Conservation (phyloP, 2,797 vertebrate genomes). For the Rhincodon typus region DNA sequence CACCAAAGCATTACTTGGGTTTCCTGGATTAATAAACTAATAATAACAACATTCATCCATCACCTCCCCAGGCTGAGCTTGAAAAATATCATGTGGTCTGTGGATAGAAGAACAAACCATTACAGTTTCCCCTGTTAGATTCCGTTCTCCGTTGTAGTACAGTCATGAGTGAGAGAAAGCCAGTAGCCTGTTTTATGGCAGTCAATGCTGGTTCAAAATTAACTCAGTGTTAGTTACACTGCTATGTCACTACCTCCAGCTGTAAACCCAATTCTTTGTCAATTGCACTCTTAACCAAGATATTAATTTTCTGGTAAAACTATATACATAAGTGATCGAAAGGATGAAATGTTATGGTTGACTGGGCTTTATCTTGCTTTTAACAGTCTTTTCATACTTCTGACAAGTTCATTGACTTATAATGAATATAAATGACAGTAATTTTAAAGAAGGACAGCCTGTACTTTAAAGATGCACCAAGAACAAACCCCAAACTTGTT, state of each 20-base stretch:
- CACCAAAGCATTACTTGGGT: too few species aligned
- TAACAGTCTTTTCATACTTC: not conserved
- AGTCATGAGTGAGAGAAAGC: not conserved
- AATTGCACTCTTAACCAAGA: not conserved
- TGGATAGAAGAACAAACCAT: not conserved
- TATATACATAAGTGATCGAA: not conserved
- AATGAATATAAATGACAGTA: not conserved
- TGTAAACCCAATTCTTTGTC: not conserved
- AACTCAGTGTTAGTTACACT: not conserved
- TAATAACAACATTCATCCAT: too few species aligned
- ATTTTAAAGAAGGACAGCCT: not conserved
- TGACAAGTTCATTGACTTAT: not conserved
- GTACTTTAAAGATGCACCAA: not conserved
- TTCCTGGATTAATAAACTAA: too few species aligned
- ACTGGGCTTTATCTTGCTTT: not conserved
- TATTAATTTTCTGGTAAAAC: not conserved
- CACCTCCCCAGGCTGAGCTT: not conserved
- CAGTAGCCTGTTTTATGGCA: not conserved
- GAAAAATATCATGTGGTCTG: too few species aligned
- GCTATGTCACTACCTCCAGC: not conserved
- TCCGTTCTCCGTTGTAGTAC: too few species aligned
- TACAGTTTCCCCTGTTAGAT: not conserved
- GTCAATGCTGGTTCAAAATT: not conserved
- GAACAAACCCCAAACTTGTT: not conserved
- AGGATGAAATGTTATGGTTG: not conserved